phyloP scores from a whole-genome alignment of 92 coral and sea anemone genomes.

The Palythoa grandis region DNA sequence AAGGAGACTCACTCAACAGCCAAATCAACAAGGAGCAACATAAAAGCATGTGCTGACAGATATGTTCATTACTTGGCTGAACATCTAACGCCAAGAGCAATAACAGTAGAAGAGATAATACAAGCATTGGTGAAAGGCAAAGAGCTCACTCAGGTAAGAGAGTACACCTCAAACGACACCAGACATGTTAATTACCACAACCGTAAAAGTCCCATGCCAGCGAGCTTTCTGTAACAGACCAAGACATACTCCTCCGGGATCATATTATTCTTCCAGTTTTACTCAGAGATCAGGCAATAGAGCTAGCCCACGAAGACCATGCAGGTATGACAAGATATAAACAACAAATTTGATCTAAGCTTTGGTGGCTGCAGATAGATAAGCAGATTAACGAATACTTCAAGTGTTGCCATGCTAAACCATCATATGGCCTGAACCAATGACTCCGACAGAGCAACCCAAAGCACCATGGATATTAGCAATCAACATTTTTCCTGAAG shows the following conservation, averaged over 20 bases:
- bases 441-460: slow-evolving; percentile 36
- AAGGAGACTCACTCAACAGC: slow-evolving; percentile 8
- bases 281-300: background rate
- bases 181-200: slow-evolving; percentile 38
- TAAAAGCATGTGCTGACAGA: slow-evolving; percentile 63
- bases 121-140: slow-evolving; percentile 24
- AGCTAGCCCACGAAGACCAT: slow-evolving; percentile 52
- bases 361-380: slow-evolving; percentile 63
- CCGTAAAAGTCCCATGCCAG: slow-evolving; percentile 40
- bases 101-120: slow-evolving; percentile 47
- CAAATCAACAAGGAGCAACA: slow-evolving; percentile 51
- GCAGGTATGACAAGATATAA: slow-evolving; percentile 58
- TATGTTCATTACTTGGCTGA: slow-evolving; percentile 50
- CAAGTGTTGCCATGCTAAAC: slow-evolving; percentile 22
- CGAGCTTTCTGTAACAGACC: slow-evolving; percentile 49
- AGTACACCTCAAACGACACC: slow-evolving; percentile 13
- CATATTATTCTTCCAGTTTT: slow-evolving; percentile 37
- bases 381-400: slow-evolving; percentile 35
- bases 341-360: slow-evolving; percentile 46
- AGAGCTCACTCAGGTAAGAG: slow-evolving; percentile 18
- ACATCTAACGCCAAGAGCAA: slow-evolving; percentile 51
- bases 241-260: slow-evolving; percentile 47
- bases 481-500: background rate
- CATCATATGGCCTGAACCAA: slow-evolving; percentile 37
- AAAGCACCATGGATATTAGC: slow-evolving; percentile 34